Conservation (phyloP, 2,797 vertebrate species). For the Naso thynnoides region DNA sequence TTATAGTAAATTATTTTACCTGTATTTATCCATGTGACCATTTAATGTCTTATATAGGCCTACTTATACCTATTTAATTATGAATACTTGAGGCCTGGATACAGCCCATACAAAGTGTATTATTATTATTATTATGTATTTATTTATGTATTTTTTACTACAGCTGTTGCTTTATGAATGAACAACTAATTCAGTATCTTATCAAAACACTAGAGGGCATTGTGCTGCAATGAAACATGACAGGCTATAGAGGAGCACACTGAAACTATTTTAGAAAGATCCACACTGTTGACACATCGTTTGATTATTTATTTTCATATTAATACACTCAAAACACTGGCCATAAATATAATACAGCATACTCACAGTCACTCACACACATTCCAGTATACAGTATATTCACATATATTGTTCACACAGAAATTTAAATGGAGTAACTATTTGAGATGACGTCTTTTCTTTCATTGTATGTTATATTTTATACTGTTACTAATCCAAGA, state of each 20-base stretch:
- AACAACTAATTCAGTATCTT: background rate
- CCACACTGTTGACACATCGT: constrained; percentile 24
- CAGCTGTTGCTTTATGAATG: background rate
- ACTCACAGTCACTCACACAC: constrained; percentile 17
- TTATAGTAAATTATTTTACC: background rate
- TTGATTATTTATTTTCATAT: constrained; percentile 1
- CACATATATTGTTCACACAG: constrained; percentile 33
- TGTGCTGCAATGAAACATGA: constrained; percentile 36
- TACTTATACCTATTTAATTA: background rate
- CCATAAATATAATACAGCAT: constrained; percentile 44
- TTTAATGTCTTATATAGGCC: background rate
- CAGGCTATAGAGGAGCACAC: constrained; percentile 51
- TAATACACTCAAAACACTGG: constrained; percentile 47
- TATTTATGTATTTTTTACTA: too few species aligned
- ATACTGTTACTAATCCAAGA: constrained; percentile 19
- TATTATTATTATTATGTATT: too few species aligned
- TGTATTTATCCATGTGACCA: background rate
- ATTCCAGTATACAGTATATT: constrained; percentile 42
- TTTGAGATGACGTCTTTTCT: constrained; percentile 26
- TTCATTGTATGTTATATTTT: constrained; percentile 22
- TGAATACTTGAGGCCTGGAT: background rate
- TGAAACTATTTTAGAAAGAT: constrained; percentile 33
- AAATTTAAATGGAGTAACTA: constrained; percentile 26
- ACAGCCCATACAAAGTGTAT: background rate
- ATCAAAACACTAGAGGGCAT: constrained; percentile 62